phyloP scores from a whole-genome alignment of 1,140 invertebrate species.

The Parasteatoda tepidariorum region DNA sequence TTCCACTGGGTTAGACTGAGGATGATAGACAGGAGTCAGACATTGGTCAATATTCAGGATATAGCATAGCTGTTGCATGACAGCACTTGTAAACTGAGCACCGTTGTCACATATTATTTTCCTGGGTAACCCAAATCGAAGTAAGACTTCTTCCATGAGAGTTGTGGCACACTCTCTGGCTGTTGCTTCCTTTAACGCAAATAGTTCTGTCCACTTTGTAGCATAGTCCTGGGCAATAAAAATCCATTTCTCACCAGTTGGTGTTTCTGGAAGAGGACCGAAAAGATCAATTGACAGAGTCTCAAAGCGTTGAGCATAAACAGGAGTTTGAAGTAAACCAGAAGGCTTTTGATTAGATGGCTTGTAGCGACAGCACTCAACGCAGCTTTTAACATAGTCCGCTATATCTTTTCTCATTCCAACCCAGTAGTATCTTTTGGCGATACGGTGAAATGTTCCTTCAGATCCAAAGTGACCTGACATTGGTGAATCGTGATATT shows the following conservation, averaged over 20 bases:
- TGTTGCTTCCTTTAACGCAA: not conserved
- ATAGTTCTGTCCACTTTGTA: conserved; percentile 37
- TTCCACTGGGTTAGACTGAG: not conserved
- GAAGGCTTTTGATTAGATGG: conserved; percentile 1
- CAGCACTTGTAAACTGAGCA: conserved; percentile 1
- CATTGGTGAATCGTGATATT: not conserved
- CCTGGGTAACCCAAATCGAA: too few relatives aligned
- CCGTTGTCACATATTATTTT: too few relatives aligned
- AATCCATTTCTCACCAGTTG: too few relatives aligned
- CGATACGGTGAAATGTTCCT: not conserved
- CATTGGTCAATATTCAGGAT: not conserved
- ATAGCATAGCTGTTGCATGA: not conserved
- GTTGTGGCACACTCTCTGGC: too few relatives aligned
- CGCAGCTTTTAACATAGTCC: conserved; percentile 35
- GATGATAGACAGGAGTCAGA: not conserved
- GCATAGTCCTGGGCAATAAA: conserved; percentile 22
- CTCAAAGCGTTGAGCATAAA: not conserved
- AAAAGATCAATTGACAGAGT: conserved; percentile 24
- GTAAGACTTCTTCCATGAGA: too few relatives aligned
- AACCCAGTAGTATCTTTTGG: not conserved
- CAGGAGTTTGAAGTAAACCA: not conserved
- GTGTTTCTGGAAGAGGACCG: too few relatives aligned
- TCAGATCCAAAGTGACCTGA: conserved; percentile 33
- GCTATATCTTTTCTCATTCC: conserved; percentile 22
- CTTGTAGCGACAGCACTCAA: not conserved